Evolutionary conservation across 2,113 vertebrate species (phyloP), one percentile per base, ranked within the genome.

Genomic region (Heloderma charlesbogerti): DNA sequence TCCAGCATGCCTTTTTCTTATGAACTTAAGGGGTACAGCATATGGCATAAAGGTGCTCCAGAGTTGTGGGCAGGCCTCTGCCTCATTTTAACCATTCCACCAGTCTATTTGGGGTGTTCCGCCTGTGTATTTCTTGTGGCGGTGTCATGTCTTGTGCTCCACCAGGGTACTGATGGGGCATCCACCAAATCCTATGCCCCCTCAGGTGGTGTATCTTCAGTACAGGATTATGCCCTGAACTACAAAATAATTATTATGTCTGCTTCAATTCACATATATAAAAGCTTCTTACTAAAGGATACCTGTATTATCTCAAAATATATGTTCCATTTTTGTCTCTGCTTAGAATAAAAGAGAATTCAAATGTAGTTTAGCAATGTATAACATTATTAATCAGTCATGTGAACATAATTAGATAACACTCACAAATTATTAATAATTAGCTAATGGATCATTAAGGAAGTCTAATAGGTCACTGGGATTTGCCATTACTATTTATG

Each of bases 231-330:
- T 57, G 1, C 5, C 4, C 51, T 57, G 51, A 20, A 6, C 15
- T 82, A 81, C 48, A 81, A 81, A 81, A 81, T 54, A 48, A 81
- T 81, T 48, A 83, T 63, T 83, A 40, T 84, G 9, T 63, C n/a
- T 40, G 25, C 20, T 66, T 40, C 82, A 84, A 43, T 84, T 84
- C 51, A 82, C 51, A 82, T 18, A 22, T 82, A 66, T 40, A 40
- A 27, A 63, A 27, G 9, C 54, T 66, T 40, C n/a, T 66, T 57
- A n/a, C 13, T 57, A 54, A 54, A 20, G 34, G 34, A 57, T n/a
- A 54, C 54, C 4, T 34, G 45, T 48, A 57, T 60, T 60, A 60
- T 37, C 54, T 57, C 34, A 82, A 60, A 18, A 18, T 57, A 57
- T n/a, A 37, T 22, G 18, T 60, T n/a, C 15, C 9, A 1, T 81